Percentiles rank a stretch among this genome's conserved stretches.
Conservation (phyloP, 1,140 invertebrate genomes). For the Brachionus rotundiformis region DNA sequence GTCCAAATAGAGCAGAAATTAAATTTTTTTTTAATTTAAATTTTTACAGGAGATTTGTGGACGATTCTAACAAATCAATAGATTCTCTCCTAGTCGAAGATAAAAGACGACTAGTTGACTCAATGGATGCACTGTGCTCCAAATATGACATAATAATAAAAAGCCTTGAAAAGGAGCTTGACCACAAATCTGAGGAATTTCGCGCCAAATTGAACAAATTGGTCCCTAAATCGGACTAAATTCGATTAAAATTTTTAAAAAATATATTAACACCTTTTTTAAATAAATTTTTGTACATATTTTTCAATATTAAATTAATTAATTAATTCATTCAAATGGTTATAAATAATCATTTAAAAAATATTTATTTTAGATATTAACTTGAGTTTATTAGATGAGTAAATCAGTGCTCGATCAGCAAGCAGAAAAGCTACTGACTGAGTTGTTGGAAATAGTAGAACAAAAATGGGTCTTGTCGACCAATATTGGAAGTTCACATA, state of each 20-base stretch:
- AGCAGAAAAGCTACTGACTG: neutral
- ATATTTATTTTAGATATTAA: neutral
- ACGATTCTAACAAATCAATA: conserved; percentile 33
- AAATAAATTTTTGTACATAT: neutral
- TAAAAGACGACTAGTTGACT: conserved; percentile 11
- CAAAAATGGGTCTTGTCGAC: conserved; percentile 26
- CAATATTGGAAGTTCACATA: neutral
- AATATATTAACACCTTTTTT: no score
- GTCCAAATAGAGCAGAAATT: neutral
- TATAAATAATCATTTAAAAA: conserved; percentile 28
- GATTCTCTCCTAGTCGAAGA: neutral
- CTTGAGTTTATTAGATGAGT: neutral
- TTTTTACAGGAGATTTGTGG: neutral
- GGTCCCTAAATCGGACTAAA: neutral
- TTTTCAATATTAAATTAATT: no score
- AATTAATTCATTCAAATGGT: neutral
- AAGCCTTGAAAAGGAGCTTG: conserved; percentile 1
- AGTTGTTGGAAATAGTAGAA: neutral
- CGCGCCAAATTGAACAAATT: neutral
- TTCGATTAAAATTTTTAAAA: no score
- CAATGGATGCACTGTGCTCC: neutral
- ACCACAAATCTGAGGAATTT: conserved; percentile 9
- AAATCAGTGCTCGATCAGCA: neutral
- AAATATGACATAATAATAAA: neutral
- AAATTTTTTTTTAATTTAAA: neutral